Evolutionary conservation across 2,797 vertebrate genomes (phyloP), one percentile per base, ranked within the genome.

Genomic region (Dallia pectoralis): DNA sequence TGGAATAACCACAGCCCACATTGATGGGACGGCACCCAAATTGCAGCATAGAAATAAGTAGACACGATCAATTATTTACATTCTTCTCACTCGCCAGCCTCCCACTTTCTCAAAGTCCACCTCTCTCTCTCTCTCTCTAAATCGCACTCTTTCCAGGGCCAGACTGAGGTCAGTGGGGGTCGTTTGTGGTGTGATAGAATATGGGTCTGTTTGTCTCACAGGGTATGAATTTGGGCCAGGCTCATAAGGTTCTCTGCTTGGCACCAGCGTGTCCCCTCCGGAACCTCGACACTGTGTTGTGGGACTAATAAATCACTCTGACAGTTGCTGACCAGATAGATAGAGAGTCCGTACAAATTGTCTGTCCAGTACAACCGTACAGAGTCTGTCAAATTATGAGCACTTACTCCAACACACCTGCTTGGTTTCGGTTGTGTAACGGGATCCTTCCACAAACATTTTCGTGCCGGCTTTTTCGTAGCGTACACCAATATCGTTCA

Each of bases 191-290:
- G 64, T 40, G 18, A 66, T 18, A n/a, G 49, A 74, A 77, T 78
- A 77, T 74, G 48, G 75, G 44, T 79, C 78, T 25, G 4, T 67
- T 59, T 51, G 6, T 59, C 67, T 47, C 65, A 32, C 68, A 33
- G 72, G 29, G 56, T 61, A 70, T 72, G 80, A 83, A 85, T 80
- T 79, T 80, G 70, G 70, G 79, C 16, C 53, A 73, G 16, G 74
- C 85, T 85, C 79, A 85, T 79, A 83, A 74, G 71, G 79, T 78
- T 76, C 74, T 76, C 74, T 78, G 63, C 1, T n/a, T 9, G 5
- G 59, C 71, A 59, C 73, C 51, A 68, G 44, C 69, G 1, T 5
- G 72, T 67, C 77, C 77, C 71, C 75, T 79, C 53, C 73, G 82
- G 53, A 79, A 69, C 82, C 78, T 80, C 80, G 79, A 84, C 79